These are phyloP conservation scores for Aphelinus certus DNA, from an alignment of 1,140 invertebrate species.

Conservation along the genomic window DNA sequence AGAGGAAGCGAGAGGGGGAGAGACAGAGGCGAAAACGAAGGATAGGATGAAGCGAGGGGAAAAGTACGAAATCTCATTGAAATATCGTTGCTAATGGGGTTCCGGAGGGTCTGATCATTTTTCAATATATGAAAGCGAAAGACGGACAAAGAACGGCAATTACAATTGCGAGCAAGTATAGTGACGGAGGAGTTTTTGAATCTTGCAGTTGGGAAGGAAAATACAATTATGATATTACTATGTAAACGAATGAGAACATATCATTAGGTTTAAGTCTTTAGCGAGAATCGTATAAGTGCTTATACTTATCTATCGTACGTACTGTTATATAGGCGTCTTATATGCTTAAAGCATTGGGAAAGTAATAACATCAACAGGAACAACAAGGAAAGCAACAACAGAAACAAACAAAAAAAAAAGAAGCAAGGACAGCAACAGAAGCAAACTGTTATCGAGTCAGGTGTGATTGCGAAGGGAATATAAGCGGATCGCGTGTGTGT, in stretches of 20 bases:
- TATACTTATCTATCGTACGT: slow-evolving; percentile 44
- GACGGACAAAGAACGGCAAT: slow-evolving; percentile 41
- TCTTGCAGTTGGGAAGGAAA: background rate
- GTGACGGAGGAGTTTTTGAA: background rate
- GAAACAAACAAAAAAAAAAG: no score
- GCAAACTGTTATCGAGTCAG: no score
- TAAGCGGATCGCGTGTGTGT: no score
- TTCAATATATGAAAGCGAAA: slow-evolving; percentile 17
- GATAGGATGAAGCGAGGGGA: no score
- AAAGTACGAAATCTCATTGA: slow-evolving; percentile 39
- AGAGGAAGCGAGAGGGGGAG: background rate
- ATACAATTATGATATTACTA: slow-evolving; percentile 40
- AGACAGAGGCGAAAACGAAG: slow-evolving; percentile 21
- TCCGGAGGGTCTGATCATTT: background rate
- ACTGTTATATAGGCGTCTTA: slow-evolving; percentile 30
- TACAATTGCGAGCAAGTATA: slow-evolving; percentile 20
- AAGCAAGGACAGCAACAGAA: no score
- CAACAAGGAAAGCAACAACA: no score
- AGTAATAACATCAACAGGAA: no score
- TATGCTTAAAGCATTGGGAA: background rate
- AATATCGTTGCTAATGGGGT: slow-evolving; percentile 49
- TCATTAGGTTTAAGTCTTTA: slow-evolving; percentile 59
- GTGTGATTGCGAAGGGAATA: no score
- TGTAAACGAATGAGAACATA: slow-evolving; percentile 62
- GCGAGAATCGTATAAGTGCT: slow-evolving; percentile 47